Percentiles rank a stretch among this genome's conserved stretches.
These are phyloP conservation scores for Apotomis betuletana DNA, from an alignment of 2,888 invertebrate species.

Conservation along the genomic window DNA sequence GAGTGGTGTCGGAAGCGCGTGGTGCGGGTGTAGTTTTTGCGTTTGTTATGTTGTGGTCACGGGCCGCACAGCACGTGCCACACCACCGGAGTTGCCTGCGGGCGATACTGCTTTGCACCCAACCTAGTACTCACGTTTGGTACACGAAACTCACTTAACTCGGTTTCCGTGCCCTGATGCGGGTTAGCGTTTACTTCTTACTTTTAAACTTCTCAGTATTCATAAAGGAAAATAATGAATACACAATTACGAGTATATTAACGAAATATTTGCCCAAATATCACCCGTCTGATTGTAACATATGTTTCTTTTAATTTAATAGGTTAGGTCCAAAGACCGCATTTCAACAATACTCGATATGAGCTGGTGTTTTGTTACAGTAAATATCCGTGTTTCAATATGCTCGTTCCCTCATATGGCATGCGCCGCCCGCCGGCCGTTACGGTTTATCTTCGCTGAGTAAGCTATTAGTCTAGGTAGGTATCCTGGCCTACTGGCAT, in stretches of 20 bases:
- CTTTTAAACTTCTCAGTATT: constrained; percentile 4
- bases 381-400: constrained; percentile 41
- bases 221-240: background rate
- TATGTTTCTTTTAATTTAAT: background rate
- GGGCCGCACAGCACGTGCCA: constrained; percentile 8
- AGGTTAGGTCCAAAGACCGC: constrained; percentile 23
- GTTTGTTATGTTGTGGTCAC: background rate
- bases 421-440: constrained; percentile 14
- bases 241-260: background rate
- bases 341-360: constrained; percentile 7
- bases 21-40: constrained; percentile 13
- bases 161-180: constrained; percentile 27
- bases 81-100: constrained; percentile 19
- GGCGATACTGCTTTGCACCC: constrained; percentile 29
- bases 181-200: constrained; percentile 15
- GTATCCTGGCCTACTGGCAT: background rate
- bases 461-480: constrained; percentile 9
- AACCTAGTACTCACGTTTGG: constrained; percentile 21
- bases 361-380: constrained; percentile 37
- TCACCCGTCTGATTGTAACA: background rate
- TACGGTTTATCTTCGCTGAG: constrained; percentile 32
- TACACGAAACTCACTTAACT: constrained; percentile 21
- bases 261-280: too few relatives aligned
- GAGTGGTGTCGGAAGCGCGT: background rate
- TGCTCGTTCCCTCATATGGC: constrained; percentile 37